phyloP scores from a whole-genome alignment of 2,888 invertebrate genomes.

The Dascillus cervinus region DNA sequence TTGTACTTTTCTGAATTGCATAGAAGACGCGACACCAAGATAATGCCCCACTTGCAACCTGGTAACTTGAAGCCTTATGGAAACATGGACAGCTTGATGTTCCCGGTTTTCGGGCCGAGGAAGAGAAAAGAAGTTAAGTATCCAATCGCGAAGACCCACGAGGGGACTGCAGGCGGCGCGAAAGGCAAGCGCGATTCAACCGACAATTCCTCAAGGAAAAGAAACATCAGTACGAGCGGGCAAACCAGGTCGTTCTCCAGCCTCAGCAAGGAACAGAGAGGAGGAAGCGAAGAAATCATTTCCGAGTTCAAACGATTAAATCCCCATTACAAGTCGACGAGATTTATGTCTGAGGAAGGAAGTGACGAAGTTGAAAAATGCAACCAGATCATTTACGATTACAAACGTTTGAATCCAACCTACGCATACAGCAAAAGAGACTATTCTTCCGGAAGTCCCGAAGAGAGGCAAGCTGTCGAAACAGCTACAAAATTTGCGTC shows the following conservation, averaged over 20 bases:
- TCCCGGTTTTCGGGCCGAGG: conserved; percentile 1
- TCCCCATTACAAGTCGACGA: too few species aligned
- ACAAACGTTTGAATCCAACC: conserved; percentile 4
- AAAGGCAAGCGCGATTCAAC: too few species aligned
- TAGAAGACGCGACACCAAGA: conserved; percentile 2
- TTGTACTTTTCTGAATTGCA: conserved; percentile 4
- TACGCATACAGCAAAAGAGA: background rate
- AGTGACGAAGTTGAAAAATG: conserved; percentile 4
- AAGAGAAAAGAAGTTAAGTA: too few species aligned
- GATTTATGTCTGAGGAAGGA: too few species aligned
- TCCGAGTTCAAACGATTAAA: too few species aligned
- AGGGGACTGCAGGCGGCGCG: too few species aligned
- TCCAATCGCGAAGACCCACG: too few species aligned
- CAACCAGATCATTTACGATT: conserved; percentile 4
- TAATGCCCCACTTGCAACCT: conserved; percentile 15
- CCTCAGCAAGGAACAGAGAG: too few species aligned
- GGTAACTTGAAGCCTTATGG: conserved; percentile 16
- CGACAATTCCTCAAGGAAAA: too few species aligned
- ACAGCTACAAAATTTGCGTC: conserved; percentile 4
- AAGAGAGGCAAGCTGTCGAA: conserved; percentile 5
- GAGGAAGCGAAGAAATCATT: too few species aligned
- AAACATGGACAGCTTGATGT: conserved; percentile 6
- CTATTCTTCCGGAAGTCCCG: background rate
- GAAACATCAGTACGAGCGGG: too few species aligned
- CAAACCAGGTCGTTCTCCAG: too few species aligned